A percentile compares a stretch with the other conserved stretches of the same genome.
phyloP scores from a whole-genome alignment of 2,113 vertebrate genomes.

The Nothobranchius furzeri region DNA sequence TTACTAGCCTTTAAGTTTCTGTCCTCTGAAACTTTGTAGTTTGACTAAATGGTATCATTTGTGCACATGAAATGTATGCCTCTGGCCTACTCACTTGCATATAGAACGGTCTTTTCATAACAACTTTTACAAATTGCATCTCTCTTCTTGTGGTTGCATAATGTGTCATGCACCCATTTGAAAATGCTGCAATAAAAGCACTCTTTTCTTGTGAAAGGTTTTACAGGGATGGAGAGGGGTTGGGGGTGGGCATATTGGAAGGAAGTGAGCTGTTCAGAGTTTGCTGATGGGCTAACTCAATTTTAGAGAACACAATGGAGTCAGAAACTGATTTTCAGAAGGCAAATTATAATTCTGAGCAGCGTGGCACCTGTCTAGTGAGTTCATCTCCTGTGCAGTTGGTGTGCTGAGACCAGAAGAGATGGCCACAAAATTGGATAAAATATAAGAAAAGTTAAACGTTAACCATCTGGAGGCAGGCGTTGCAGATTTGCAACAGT shows the following conservation, averaged over 20 bases:
- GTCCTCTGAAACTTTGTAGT: constrained; percentile 20
- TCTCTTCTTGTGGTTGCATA: constrained; percentile 19
- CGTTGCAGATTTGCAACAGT: no score
- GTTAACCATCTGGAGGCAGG: constrained; percentile 22
- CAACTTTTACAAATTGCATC: constrained; percentile 26
- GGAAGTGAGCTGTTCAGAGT: constrained; percentile 42
- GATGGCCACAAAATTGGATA: constrained; percentile 39
- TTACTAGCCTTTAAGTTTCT: background rate
- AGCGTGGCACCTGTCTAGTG: constrained; percentile 60
- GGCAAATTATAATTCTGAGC: constrained; percentile 70
- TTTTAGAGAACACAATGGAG: constrained; percentile 67
- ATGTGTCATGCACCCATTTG: constrained; percentile 30
- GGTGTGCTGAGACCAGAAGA: constrained; percentile 19
- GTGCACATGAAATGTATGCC: constrained; percentile 12
- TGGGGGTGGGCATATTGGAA: background rate
- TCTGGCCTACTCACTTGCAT: constrained; percentile 16
- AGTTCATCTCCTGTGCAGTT: constrained; percentile 56
- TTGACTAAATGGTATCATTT: constrained; percentile 14
- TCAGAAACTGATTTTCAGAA: constrained; percentile 63
- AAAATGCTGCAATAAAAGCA: constrained; percentile 32
- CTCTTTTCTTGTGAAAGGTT: constrained; percentile 30
- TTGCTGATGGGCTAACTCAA: constrained; percentile 65
- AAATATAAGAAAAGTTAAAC: constrained; percentile 55
- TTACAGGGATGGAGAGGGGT: constrained; percentile 23
- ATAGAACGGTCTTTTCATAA: constrained; percentile 18